Base-by-base conservation (phyloP, 2,113 vertebrate species). In the Pangasianodon hypophthalmus region DNA sequence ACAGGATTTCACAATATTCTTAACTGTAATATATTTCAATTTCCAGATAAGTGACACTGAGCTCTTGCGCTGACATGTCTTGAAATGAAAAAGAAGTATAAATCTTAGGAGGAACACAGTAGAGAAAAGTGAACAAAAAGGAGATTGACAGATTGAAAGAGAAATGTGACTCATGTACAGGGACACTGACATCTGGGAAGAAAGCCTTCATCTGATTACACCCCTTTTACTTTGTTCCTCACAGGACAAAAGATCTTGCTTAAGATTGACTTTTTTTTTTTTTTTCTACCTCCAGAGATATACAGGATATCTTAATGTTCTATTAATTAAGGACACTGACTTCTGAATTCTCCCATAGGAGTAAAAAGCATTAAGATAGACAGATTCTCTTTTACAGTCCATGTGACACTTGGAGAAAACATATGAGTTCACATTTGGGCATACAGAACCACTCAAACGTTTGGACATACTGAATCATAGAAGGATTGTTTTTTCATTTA, bases 1-100 rank as follows among this genome's bases (percentile, higher is more conserved):
- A 82, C 80, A 37, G 81, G 81, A 84, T 84, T 37, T 81, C 48
- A 81, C 79, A 81, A 54, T 80, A 50, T 80, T 52, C 48, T 18
- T 81, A n/a, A 52, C 79, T 54, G 14, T 52, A 26, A 80, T 80
- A 46, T 80, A 50, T 81, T 52, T 81, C 48, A 52, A 4, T 50
- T 81, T 52, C 79, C 79, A 54, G 79, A 81, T 52, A 81, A 81
- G 79, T 81, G 79, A 81, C 79, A 54, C 48, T 9, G 46, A 56
- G 18, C 80, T 84, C 81, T 41, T 84, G 81, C 52, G 13, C 54
- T 41, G 81, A 84, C 81, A 84, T 41, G 81, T 41, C 32, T 11
- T 11, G 81, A 58, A 81, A 41, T 58, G 32, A 84, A 60, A 58
- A 58, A 41, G 54, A 60, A 60, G 32, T 24, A 11, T 4, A 58